Conservation (phyloP, 2,888 invertebrate species). For the Stenichneumon culpator region DNA sequence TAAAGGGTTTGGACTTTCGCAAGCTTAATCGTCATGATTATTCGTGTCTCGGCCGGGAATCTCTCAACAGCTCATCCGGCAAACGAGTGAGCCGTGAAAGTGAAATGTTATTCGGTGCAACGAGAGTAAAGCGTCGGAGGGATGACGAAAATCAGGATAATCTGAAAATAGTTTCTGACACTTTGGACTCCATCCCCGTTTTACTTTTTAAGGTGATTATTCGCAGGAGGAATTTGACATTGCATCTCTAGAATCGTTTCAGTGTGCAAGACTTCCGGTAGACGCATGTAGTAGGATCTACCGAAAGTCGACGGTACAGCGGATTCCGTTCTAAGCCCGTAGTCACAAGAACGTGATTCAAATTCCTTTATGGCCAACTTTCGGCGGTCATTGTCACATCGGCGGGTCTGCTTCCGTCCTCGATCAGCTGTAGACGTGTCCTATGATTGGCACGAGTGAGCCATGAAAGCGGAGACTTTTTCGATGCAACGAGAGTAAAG, state of each 20-base stretch:
- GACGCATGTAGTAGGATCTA: too few species aligned
- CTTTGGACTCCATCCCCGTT: too few species aligned
- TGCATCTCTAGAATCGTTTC: too few species aligned
- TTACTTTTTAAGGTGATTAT: too few species aligned
- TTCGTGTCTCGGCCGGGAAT: constrained; percentile 65
- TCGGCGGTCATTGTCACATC: neutral
- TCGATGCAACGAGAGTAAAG: constrained; percentile 42
- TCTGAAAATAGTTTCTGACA: too few species aligned
- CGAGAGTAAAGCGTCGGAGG: constrained; percentile 24
- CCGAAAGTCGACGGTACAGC: too few species aligned
- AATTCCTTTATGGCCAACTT: neutral
- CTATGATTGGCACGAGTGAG: constrained; percentile 23
- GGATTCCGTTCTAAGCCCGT: neutral
- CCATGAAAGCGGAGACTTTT: constrained; percentile 50
- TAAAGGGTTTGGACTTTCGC: constrained; percentile 66
- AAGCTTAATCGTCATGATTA: constrained; percentile 70
- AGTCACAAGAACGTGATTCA: neutral
- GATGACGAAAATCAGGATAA: too few species aligned
- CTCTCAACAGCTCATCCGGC: constrained; percentile 70
- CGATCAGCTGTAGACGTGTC: too few species aligned
- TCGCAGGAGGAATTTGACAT: too few species aligned
- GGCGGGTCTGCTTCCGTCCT: neutral
- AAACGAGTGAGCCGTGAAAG: constrained; percentile 60
- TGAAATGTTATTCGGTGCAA: constrained; percentile 42
- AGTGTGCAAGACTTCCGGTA: too few species aligned